These are phyloP conservation scores for Brachylomia viminalis DNA, from an alignment of 2,888 invertebrate genomes.

Conservation along the genomic window DNA sequence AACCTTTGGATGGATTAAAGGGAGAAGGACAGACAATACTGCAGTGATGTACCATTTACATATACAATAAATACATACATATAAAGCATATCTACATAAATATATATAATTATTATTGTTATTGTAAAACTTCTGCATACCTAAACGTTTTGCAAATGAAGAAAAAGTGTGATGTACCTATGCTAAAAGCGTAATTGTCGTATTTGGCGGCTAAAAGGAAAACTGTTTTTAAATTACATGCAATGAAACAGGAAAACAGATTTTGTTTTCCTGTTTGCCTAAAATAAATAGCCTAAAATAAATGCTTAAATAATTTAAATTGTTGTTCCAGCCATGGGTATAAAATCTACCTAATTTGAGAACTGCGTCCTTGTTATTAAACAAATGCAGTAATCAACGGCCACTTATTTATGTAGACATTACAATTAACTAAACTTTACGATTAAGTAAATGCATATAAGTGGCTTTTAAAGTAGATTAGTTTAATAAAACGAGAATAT, in stretches of 20 bases:
- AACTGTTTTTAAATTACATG: neutral
- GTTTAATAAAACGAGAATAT: conserved; percentile 46
- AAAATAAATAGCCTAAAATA: too few species aligned
- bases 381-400: conserved; percentile 2
- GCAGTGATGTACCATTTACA: too few species aligned
- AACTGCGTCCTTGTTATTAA: neutral
- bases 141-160: too few species aligned
- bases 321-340: neutral
- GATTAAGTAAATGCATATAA: conserved; percentile 18
- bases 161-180: neutral
- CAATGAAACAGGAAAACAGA: neutral
- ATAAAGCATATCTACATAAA: too few species aligned
- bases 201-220: neutral
- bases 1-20: too few species aligned
- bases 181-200: neutral
- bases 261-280: too few species aligned
- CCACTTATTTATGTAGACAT: conserved; percentile 30
- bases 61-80: too few species aligned
- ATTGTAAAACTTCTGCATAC: too few species aligned
- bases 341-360: neutral
- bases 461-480: conserved; percentile 31
- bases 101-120: too few species aligned
- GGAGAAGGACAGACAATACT: too few species aligned
- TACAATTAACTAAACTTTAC: conserved; percentile 26
- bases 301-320: neutral